Base-by-base conservation (phyloP, 2,113 vertebrate species). In the Diglossa brunneiventris region DNA sequence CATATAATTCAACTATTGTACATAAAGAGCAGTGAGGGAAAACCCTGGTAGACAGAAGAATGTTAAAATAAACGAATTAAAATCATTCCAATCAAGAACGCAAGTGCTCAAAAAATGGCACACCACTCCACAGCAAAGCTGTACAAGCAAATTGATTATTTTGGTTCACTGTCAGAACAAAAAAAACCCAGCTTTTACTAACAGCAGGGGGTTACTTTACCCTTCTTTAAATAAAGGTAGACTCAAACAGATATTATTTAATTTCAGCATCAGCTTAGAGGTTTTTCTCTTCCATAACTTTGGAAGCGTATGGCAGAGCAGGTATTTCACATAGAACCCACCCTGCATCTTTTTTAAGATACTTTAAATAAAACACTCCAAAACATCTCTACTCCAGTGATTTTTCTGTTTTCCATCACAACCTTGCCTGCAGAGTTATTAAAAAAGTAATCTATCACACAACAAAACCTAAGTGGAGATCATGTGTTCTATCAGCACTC, bases 41-140 rank as follows among this genome's bases (percentile, higher is more conserved):
- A 85, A n/a, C 2, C 13, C 13, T 10, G 5, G 52, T 42, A 78
- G 62, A 44, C 6, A 9, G 42, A 69, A 66, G 5, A 87, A 77
- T 12, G n/a, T 47, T 81, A 26, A 78, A 83, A 44, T 49, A 46
- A 85, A 86, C 74, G 37, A 94, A 96, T 89, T 95, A 75, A 94
- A 91, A 91, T 22, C 44, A 63, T 82, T 87, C 37, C 26, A 78
- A 17, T 49, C 66, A 79, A 35, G 66, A 78, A 84, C 23, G 27
- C 39, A 90, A 76, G 46, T 44, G 11, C 13, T 50, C 61, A 72
- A 41, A 59, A 73, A 72, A 27, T 7, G 8, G 19, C 30, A 82
- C 22, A 35, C 2, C 22, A 47, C 11, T 84, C 39, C 83, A 68
- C 23, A 85, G 61, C 56, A 84, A 58, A 82, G 15, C 33, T 42